Evolutionary conservation across 2,888 invertebrate genomes (phyloP).

Genomic region (Pandemis cinnamomeana): DNA sequence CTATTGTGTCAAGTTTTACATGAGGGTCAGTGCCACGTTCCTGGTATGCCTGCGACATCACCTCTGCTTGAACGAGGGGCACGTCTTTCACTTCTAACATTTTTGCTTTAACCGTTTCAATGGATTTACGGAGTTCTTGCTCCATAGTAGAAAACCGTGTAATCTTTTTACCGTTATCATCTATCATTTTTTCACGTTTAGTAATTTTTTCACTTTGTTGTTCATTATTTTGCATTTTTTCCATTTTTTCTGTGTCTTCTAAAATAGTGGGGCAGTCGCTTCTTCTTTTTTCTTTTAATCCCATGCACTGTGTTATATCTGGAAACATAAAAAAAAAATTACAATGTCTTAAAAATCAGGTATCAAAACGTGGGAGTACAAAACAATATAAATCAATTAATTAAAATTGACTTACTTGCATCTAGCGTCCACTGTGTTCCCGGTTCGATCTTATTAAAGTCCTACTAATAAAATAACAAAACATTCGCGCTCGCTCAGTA

Average conservation of each 20-base stretch:
- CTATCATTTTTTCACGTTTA: not conserved
- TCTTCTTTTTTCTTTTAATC: not conserved
- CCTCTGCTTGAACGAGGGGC: constrained; percentile 9
- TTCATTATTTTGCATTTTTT: not conserved
- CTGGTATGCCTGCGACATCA: not conserved
- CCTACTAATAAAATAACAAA: not conserved
- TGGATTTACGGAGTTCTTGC: not conserved
- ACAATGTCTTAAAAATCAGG: not conserved
- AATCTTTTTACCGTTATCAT: not conserved
- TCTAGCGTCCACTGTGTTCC: not conserved
- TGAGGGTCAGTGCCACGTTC: constrained; percentile 4
- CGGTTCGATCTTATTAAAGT: not conserved
- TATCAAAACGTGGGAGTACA: constrained; percentile 70
- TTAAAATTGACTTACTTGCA: constrained; percentile 10
- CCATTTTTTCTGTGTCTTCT: not conserved
- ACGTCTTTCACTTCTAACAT: not conserved
- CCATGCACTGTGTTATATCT: not conserved
- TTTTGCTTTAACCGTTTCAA: constrained; percentile 2
- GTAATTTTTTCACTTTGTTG: not conserved
- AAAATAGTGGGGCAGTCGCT: not conserved
- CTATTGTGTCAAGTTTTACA: not conserved
- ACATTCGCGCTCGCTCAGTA: not conserved
- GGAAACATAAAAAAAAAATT: not conserved
- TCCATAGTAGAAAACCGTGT: not conserved
- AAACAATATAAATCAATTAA: constrained; percentile 55